Conservation (phyloP, 2,113 vertebrate genomes). For the Erythrocercus mccallii region DNA sequence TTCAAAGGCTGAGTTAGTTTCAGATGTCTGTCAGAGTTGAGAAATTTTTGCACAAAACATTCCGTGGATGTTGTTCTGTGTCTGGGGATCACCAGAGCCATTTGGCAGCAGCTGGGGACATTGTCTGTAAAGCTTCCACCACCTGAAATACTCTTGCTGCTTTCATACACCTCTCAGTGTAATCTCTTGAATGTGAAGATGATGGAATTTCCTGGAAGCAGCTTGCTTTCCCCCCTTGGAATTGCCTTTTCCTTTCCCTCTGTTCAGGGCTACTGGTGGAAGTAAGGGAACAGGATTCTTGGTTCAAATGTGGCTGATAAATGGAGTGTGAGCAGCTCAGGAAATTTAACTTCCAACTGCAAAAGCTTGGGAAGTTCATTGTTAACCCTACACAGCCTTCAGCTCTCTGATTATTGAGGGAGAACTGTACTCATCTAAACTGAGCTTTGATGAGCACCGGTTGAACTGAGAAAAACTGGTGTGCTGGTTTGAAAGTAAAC, state of each 20-base stretch:
- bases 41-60: neutral
- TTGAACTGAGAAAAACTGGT: neutral
- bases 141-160: neutral
- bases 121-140: neutral
- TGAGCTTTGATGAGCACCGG: neutral
- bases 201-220: neutral
- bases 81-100: neutral
- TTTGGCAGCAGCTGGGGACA: neutral
- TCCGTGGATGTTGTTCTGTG: neutral
- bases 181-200: neutral
- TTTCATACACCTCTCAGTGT: neutral
- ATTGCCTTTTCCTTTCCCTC: neutral
- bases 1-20: neutral
- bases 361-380: neutral
- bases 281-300: neutral
- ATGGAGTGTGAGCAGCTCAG: neutral
- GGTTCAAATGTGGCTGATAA: neutral
- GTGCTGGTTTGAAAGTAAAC: neutral
- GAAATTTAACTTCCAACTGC: neutral
- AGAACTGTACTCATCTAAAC: neutral
- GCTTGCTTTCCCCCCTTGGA: neutral
- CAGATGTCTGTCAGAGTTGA: neutral
- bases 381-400: neutral
- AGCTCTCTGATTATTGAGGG: neutral
- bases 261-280: neutral